Evolutionary conservation across 2,888 invertebrate species (phyloP).

Genomic region (Arenicola marina): DNA sequence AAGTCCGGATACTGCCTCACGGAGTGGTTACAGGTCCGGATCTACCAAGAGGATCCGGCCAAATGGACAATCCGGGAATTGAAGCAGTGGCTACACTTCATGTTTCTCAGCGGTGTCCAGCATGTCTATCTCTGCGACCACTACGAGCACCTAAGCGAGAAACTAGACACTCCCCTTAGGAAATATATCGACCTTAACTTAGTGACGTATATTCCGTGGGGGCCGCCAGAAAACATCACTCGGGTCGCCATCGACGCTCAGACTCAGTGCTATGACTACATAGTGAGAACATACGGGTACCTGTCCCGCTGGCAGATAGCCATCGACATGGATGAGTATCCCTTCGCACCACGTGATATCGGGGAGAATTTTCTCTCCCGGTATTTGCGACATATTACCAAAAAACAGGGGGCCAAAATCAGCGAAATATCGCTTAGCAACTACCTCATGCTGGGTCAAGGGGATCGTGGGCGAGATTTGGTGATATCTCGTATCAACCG

Average conservation of each 20-base stretch:
- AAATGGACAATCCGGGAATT: slow-evolving; percentile 28
- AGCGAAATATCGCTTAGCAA: slow-evolving; percentile 32
- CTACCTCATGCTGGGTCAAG: slow-evolving; percentile 37
- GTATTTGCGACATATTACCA: slow-evolving; percentile 18
- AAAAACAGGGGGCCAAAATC: not conserved
- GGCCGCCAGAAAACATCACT: slow-evolving; percentile 9
- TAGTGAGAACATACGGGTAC: slow-evolving; percentile 19
- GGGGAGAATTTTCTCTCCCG: slow-evolving; percentile 30
- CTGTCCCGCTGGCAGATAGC: slow-evolving; percentile 34
- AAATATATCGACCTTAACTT: slow-evolving; percentile 19
- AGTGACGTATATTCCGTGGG: slow-evolving; percentile 27
- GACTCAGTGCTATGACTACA: slow-evolving; percentile 35
- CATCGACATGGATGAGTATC: slow-evolving; percentile 41
- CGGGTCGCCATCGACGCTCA: slow-evolving; percentile 32
- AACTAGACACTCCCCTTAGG: slow-evolving; percentile 6
- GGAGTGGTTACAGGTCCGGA: slow-evolving; percentile 18
- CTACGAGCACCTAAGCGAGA: slow-evolving; percentile 16
- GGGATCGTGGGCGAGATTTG: slow-evolving; percentile 28
- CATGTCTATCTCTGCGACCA: slow-evolving; percentile 31
- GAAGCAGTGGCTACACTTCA: slow-evolving; percentile 32
- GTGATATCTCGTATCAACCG: slow-evolving; percentile 34
- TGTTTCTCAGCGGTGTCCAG: slow-evolving; percentile 27
- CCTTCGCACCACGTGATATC: slow-evolving; percentile 29
- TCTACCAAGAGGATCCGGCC: slow-evolving; percentile 24
- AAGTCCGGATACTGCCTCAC: not conserved